Evolutionary conservation across 2,888 invertebrate genomes (phyloP).

Genomic region (Tetragnatha montana): DNA sequence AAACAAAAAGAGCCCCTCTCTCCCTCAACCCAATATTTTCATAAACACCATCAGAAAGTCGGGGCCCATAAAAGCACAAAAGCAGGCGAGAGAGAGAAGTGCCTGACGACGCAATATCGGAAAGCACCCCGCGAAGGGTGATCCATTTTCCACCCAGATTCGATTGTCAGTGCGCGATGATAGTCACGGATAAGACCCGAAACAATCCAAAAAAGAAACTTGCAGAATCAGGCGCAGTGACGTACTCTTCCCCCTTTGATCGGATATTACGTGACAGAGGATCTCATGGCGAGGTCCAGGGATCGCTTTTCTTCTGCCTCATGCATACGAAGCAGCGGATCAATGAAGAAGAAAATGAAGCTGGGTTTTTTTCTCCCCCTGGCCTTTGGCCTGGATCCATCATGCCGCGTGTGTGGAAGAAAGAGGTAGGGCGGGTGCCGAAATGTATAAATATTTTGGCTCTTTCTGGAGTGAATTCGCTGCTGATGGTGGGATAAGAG

Average conservation of each 20-base stretch:
- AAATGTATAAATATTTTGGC: slow-evolving; percentile 16
- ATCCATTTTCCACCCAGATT: slow-evolving; percentile 50
- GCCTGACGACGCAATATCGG: slow-evolving; percentile 20
- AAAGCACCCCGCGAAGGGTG: slow-evolving; percentile 18
- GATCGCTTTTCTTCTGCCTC: slow-evolving; percentile 52
- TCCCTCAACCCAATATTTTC: slow-evolving; percentile 24
- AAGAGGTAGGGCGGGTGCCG: background rate
- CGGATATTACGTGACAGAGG: slow-evolving; percentile 59
- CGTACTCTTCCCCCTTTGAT: slow-evolving; percentile 22
- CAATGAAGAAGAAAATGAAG: slow-evolving; percentile 58
- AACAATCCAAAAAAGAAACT: slow-evolving; percentile 26
- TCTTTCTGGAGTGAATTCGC: background rate
- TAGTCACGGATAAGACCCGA: slow-evolving; percentile 55
- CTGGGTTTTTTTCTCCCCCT: background rate
- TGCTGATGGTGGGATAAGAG: background rate
- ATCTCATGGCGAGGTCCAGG: slow-evolving; percentile 41
- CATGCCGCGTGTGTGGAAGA: slow-evolving; percentile 15
- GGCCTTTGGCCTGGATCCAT: slow-evolving; percentile 26
- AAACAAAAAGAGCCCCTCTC: background rate
- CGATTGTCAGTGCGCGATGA: slow-evolving; percentile 52
- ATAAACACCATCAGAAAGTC: slow-evolving; percentile 52
- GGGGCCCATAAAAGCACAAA: slow-evolving; percentile 35
- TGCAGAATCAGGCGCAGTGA: slow-evolving; percentile 48
- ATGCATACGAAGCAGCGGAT: slow-evolving; percentile 52
- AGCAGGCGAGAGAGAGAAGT: slow-evolving; percentile 22